Conservation (phyloP, 2,888 invertebrate genomes). For the Lordiphosa andalusiaca region DNA sequence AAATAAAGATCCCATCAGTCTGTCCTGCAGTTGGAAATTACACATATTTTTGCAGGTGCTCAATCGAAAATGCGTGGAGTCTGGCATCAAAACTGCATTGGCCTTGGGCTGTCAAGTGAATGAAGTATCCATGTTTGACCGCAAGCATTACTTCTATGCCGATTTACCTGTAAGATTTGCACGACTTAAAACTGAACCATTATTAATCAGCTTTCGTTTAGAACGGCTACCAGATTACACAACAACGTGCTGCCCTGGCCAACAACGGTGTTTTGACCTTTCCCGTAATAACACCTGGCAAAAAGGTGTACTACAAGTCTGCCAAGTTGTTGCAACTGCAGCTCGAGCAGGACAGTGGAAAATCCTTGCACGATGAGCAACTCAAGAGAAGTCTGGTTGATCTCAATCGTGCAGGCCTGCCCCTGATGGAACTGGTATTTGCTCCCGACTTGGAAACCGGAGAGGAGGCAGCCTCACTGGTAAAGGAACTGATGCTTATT, state of each 20-base stretch:
- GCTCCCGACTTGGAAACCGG: conserved; percentile 94
- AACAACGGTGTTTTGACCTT: conserved; percentile 89
- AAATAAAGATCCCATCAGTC: conserved; percentile 45
- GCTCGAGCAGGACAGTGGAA: conserved; percentile 98
- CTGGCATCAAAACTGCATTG: conserved; percentile 92
- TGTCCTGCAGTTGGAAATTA: neutral
- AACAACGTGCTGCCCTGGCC: conserved; percentile 94
- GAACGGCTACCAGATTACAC: conserved; percentile 99
- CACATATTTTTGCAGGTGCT: conserved; percentile 83
- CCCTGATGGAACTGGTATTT: conserved; percentile 97
- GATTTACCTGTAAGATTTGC: conserved; percentile 89
- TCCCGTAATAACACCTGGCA: conserved; percentile 86
- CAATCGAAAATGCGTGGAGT: conserved; percentile 93
- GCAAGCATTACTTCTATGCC: conserved; percentile 99
- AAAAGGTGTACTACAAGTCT: conserved; percentile 85
- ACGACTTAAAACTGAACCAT: accelerated
- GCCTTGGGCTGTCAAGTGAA: conserved; percentile 93
- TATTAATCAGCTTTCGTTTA: conserved; percentile 61
- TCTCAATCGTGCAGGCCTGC: conserved; percentile 96
- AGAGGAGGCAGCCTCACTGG: conserved; percentile 94
- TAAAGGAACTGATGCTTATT: conserved; percentile 93
- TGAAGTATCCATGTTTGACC: conserved; percentile 93
- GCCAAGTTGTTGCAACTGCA: conserved; percentile 94
- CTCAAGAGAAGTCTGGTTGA: conserved; percentile 90
- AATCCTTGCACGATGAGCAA: conserved; percentile 91